Conservation (phyloP, 2,113 vertebrate genomes). For the Odocoileus virginianus region DNA sequence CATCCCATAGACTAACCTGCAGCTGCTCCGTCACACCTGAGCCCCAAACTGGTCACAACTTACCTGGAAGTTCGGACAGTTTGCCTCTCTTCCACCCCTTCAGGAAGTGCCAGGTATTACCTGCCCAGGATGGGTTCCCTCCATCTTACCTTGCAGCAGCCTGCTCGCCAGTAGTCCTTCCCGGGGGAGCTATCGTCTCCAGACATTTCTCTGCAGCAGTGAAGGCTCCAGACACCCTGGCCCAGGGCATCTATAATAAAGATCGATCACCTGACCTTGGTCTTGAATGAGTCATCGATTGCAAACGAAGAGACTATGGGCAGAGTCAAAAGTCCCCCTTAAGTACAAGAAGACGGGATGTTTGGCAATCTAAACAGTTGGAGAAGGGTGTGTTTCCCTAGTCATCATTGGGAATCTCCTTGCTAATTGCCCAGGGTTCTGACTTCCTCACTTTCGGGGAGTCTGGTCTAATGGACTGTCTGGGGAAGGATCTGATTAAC, state of each 20-base stretch:
- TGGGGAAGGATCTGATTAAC: constrained; percentile 51
- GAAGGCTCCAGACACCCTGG: constrained; percentile 63
- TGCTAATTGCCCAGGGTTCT: constrained; percentile 50
- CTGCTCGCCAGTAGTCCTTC: not conserved
- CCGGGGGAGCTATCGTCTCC: not conserved
- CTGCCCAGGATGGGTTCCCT: not conserved
- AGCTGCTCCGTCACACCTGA: not conserved
- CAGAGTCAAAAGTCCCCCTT: constrained; percentile 33
- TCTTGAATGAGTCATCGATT: constrained; percentile 55
- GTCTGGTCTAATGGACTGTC: constrained; percentile 12
- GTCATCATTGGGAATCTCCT: constrained; percentile 46
- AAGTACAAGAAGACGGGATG: not conserved
- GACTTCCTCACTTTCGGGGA: constrained; percentile 54
- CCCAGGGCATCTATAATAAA: constrained; percentile 52
- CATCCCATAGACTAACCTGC: not conserved
- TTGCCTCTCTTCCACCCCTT: constrained; percentile 27
- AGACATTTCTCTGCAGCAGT: constrained; percentile 57
- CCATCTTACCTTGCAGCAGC: constrained; percentile 60
- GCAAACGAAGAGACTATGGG: not conserved
- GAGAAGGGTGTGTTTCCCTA: constrained; percentile 28
- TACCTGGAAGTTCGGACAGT: not conserved
- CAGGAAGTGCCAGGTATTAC: not conserved
- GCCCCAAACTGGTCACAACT: not conserved
- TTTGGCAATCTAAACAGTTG: not conserved
- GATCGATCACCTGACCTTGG: constrained; percentile 37